Percentiles rank a stretch among this genome's conserved stretches.
phyloP scores from a whole-genome alignment of 2,888 invertebrate species.

The Eilema caniola region DNA sequence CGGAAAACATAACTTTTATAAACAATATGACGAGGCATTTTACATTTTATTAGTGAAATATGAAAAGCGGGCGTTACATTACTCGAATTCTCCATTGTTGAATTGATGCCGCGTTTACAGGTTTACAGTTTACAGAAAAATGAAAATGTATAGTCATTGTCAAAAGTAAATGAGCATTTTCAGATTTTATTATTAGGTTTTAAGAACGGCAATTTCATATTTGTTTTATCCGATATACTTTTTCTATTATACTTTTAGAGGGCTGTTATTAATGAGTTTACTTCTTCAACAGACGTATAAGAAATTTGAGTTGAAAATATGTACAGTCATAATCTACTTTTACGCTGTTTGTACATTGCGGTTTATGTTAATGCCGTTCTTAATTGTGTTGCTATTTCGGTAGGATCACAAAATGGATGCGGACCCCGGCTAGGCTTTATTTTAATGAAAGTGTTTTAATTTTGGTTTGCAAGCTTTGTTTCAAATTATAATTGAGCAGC shows the following conservation, averaged over 20 bases:
- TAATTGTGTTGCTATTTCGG: slow-evolving; percentile 45
- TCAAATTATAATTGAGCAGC: neutral
- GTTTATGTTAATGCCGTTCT: slow-evolving; percentile 45
- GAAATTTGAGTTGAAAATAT: no score
- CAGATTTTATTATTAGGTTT: no score
- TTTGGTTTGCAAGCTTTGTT: neutral
- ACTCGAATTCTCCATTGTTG: slow-evolving; percentile 28
- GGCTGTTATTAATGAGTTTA: no score
- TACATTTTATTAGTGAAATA: slow-evolving; percentile 36
- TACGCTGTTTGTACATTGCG: slow-evolving; percentile 32
- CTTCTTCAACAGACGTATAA: no score
- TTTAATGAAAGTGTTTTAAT: slow-evolving; percentile 18
- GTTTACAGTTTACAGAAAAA: no score
- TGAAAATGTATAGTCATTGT: slow-evolving; percentile 27
- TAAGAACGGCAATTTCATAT: no score
- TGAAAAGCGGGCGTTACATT: slow-evolving; percentile 35
- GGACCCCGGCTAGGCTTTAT: slow-evolving; percentile 15
- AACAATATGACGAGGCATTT: slow-evolving; percentile 36
- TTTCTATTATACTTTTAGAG: no score
- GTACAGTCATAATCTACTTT: slow-evolving; percentile 22
- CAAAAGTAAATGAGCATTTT: no score
- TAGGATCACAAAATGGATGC: slow-evolving; percentile 19
- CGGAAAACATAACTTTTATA: slow-evolving; percentile 18
- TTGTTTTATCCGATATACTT: no score
- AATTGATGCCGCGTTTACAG: slow-evolving; percentile 44